Percentiles rank a stretch among this genome's conserved stretches.
phyloP scores from a whole-genome alignment of 2,888 invertebrate species.

The Trachelus troglodyta region DNA sequence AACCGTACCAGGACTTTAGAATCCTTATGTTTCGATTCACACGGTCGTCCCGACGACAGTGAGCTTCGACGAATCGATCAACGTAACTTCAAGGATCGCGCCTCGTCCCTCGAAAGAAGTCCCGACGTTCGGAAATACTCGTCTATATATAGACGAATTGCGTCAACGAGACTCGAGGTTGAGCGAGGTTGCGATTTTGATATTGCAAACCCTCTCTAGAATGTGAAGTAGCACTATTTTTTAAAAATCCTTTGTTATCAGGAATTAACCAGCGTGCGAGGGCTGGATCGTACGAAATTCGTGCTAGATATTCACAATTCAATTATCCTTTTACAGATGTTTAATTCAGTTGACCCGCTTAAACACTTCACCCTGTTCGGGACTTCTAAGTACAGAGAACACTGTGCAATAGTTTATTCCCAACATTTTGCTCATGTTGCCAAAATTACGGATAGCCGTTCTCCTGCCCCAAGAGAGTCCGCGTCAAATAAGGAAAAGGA shows the following conservation, averaged over 20 bases:
- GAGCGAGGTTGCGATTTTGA: background rate
- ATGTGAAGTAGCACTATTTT: background rate
- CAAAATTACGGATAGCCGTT: conserved; percentile 9
- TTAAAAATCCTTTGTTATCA: background rate
- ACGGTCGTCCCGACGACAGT: background rate
- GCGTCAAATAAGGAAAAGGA: conserved; percentile 49
- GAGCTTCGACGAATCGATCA: background rate
- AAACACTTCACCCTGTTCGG: conserved; percentile 58
- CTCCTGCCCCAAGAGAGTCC: background rate
- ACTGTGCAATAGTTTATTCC: conserved; percentile 59
- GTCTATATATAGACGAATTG: background rate
- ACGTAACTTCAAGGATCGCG: background rate
- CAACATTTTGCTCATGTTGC: conserved; percentile 56
- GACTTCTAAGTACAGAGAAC: conserved; percentile 63
- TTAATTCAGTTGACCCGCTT: conserved; percentile 53
- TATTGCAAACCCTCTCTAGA: background rate
- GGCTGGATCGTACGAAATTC: background rate
- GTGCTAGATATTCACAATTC: background rate
- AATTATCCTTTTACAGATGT: background rate
- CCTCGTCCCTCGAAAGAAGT: background rate
- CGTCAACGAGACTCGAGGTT: background rate
- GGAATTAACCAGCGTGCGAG: background rate
- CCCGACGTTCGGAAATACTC: background rate
- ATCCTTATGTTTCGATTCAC: background rate
- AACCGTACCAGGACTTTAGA: background rate